A percentile compares a stretch with the other conserved stretches of the same genome.
phyloP scores from a whole-genome alignment of 2,888 invertebrate genomes.

The Electrophaes corylata region DNA sequence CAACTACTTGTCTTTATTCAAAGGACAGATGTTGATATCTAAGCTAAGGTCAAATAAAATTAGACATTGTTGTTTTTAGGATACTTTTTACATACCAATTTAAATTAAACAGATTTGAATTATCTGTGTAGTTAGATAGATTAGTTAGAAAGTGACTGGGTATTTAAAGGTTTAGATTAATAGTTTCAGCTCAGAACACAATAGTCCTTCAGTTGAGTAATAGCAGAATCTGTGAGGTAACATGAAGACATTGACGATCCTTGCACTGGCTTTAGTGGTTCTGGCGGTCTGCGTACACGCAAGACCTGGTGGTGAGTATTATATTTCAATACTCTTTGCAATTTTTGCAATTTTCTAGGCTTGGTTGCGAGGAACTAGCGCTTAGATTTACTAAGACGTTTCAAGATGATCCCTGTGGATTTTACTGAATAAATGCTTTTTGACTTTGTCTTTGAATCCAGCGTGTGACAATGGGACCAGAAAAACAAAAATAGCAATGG shows the following conservation, averaged over 20 bases:
- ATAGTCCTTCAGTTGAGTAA: neutral
- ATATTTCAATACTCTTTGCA: no score
- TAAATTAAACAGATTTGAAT: neutral
- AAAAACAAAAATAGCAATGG: no score
- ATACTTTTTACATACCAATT: neutral
- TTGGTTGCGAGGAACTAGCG: no score
- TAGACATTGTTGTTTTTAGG: neutral
- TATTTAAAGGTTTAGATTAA: neutral
- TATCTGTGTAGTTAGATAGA: neutral
- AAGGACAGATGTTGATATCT: no score
- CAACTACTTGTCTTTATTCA: no score
- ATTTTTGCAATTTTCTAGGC: no score
- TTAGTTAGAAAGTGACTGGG: neutral
- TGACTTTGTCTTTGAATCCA: no score
- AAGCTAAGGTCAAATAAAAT: neutral
- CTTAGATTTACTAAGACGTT: no score
- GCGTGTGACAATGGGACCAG: no score
- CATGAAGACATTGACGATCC: constrained; percentile 45
- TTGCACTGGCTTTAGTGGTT: constrained; percentile 37
- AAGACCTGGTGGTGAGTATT: constrained; percentile 44
- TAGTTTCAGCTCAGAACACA: neutral
- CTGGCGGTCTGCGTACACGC: constrained; percentile 38
- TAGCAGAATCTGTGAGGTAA: neutral
- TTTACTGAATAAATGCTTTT: no score
- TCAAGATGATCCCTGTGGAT: no score